Base-by-base conservation (phyloP, 2,888 invertebrate genomes). In the Lumbricus terrestris region DNA sequence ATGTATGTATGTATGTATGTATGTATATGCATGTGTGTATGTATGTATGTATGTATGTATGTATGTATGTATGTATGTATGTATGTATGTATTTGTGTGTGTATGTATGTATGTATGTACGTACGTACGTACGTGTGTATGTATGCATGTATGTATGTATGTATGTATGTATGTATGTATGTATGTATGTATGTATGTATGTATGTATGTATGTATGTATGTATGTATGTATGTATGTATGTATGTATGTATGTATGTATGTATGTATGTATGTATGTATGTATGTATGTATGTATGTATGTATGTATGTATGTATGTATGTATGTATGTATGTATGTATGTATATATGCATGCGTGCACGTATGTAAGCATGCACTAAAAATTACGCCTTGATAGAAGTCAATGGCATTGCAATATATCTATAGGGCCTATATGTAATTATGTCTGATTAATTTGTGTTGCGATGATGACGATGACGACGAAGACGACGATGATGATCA, bases 221-320 rank as follows among this genome's bases (percentile, higher is more conserved):
- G 34, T 89, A 54, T 89, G 38, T 89, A 54, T 89, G 38, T 47
- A n/a, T 89, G 38, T 89, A 54, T 89, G 38, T 89, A 37, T 89
- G 33, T 89, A 54, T 89, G 37, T 89, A 54, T 89, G 37, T 89
- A 54, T 69, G 37, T 54, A 37, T 89, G 69, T 54, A 37, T 89
- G 37, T 89, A 54, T 89, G 37, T 89, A 54, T 54, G 37, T 54
- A 54, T 89, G 37, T 54, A 54, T 89, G 37, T 89, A 54, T 47
- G 37, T 89, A 54, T 89, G 37, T 89, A 54, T 89, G 37, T 47
- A 54, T 47, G 37, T 89, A 33, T 89, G 37, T 69, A 54, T 54
- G 89, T 47, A 54, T 18, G 18, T n/a, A n/a, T 47, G 47, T 47
- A 16, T 47, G 15, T 54, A 54, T 47, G 16, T 54, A 2, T 47